phyloP scores from a whole-genome alignment of 2,113 vertebrate genomes.

The Laticauda laticaudata region DNA sequence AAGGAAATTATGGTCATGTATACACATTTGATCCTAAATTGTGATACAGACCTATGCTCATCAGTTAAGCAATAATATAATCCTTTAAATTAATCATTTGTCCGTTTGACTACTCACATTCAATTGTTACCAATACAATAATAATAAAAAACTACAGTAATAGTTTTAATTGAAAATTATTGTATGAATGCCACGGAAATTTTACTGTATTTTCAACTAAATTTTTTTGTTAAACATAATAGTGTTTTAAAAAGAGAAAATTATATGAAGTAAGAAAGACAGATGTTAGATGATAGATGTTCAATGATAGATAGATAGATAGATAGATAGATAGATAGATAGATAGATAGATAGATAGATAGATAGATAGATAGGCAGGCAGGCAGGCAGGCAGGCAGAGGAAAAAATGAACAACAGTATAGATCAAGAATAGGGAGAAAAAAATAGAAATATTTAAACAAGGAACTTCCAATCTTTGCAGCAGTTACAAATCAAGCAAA shows the following conservation, averaged over 20 bases:
- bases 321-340: neutral
- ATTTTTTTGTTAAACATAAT: neutral
- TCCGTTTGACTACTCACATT: neutral
- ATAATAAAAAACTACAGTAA: neutral
- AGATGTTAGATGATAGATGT: neutral
- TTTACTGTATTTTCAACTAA: neutral
- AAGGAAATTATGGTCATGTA: neutral
- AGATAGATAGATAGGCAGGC: neutral
- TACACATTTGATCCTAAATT: neutral
- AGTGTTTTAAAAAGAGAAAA: neutral
- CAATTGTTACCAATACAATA: neutral
- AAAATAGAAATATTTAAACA: neutral
- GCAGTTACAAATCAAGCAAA: neutral
- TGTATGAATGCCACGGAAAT: neutral
- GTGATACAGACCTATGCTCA: neutral
- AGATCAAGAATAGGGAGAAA: neutral
- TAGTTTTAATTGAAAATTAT: neutral
- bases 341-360: neutral
- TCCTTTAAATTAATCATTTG: neutral
- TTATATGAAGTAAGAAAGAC: neutral
- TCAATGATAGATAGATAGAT: neutral
- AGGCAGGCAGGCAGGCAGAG: too few relatives aligned
- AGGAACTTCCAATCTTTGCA: neutral
- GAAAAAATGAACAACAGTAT: neutral
- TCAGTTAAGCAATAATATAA: neutral